Evolutionary conservation across 2,888 invertebrate genomes (phyloP), one percentile per base, ranked within the genome.

Genomic region (Volucella zonaria): DNA sequence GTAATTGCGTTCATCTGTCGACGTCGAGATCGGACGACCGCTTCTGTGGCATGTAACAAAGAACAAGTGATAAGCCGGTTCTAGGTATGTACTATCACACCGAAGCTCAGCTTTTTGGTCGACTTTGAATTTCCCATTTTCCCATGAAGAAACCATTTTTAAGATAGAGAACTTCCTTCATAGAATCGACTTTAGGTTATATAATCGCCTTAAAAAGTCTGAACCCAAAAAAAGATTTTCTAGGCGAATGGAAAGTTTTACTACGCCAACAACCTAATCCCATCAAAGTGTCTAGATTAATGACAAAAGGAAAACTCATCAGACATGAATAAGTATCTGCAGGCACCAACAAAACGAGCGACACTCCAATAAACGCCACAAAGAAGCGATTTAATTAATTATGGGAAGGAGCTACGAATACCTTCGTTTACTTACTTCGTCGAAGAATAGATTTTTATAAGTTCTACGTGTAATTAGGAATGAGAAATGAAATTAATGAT

Each of bases 341-440:
- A 11, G 15, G 31, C 49, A 51, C 31, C n/a, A 18, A 12, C 11
- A 47, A 14, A 52, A 43, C 23, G 40, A 42, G 12, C 18, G 51
- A 51, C 40, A 51, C 42, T n/a, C 40, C 11, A 47, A 52, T 3
- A 10, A 11, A 42, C 15, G 61, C 56, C 51, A 42, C 47, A 42
- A 52, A 43, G 51, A 64, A 47, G 54, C 61, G 54, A 54, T 61
- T 54, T 61, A 68, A 54, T 68, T 77, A 61, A 77, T 77, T 68
- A 68, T 45, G 45, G 47, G 43, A 45, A n/a, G n/a, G 8, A 45
- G 38, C 9, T 1, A 15, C 58, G 15, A 51, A 51, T 11, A 3
- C 12, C 12, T 23, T 18, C 12, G 1, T 2, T 4, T 23, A 23
- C 23, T 23, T 23, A 23, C 4, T 31, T 31, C 6, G 31, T 6